Conservation (phyloP, 2,888 invertebrate species). For the Spialia ferax region DNA sequence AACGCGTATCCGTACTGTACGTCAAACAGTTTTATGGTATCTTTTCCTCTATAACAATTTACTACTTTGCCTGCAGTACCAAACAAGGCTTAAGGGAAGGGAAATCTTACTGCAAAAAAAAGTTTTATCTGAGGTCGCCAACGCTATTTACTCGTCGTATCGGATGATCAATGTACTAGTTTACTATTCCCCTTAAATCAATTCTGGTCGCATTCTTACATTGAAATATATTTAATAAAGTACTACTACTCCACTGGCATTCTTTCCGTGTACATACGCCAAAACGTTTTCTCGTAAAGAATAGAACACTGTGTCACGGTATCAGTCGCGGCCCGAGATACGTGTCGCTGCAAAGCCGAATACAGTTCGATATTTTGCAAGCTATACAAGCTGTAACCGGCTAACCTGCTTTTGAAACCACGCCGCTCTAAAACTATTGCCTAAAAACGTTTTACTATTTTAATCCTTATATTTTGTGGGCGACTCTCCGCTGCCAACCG, state of each 20-base stretch:
- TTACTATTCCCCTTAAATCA: too few relatives aligned
- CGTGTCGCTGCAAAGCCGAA: slow-evolving; percentile 18
- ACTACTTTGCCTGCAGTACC: too few relatives aligned
- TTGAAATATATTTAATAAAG: too few relatives aligned
- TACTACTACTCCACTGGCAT: background rate
- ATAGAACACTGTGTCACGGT: background rate
- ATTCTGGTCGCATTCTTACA: too few relatives aligned
- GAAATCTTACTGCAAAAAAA: too few relatives aligned
- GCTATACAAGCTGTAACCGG: background rate
- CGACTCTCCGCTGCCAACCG: slow-evolving; percentile 5
- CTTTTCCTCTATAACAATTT: too few relatives aligned
- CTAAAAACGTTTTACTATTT: slow-evolving; percentile 21
- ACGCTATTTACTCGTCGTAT: too few relatives aligned
- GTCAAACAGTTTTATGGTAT: too few relatives aligned
- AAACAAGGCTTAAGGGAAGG: too few relatives aligned
- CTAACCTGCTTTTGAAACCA: slow-evolving; percentile 7
- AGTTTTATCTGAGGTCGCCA: too few relatives aligned
- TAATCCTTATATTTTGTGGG: slow-evolving; percentile 23
- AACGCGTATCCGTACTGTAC: too few relatives aligned
- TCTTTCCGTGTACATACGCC: background rate
- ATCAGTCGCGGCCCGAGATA: slow-evolving; percentile 7
- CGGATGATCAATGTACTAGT: too few relatives aligned
- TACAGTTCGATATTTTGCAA: background rate
- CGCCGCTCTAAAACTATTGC: slow-evolving; percentile 17
- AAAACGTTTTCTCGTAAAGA: slow-evolving; percentile 7